These are phyloP conservation scores for Drosophila ironensis DNA, from an alignment of 1,140 invertebrate species.

Conservation along the genomic window DNA sequence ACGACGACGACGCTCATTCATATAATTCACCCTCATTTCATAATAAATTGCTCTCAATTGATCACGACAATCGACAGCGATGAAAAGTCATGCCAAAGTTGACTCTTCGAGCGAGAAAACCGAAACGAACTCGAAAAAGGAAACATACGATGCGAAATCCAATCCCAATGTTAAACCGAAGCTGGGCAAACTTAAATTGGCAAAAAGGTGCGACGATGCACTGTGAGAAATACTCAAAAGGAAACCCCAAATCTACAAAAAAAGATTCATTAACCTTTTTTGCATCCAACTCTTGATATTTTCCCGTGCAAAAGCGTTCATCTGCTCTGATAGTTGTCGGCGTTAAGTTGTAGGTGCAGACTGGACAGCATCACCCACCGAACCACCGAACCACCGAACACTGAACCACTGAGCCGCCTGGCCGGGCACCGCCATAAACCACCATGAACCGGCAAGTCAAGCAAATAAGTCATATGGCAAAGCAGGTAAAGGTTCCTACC, in stretches of 20 bases:
- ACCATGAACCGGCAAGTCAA: slow-evolving; percentile 15
- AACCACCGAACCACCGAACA: slow-evolving; percentile 6
- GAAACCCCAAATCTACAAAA: background rate
- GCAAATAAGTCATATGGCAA: slow-evolving; percentile 74
- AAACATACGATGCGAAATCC: slow-evolving; percentile 49
- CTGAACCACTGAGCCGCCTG: background rate
- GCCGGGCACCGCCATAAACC: background rate
- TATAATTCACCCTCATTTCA: slow-evolving; percentile 83
- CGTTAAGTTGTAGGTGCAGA: slow-evolving; percentile 76
- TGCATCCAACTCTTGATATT: background rate
- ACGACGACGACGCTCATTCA: slow-evolving; percentile 66
- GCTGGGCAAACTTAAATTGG: slow-evolving; percentile 59
- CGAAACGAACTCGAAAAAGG: slow-evolving; percentile 60
- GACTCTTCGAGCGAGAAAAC: slow-evolving; percentile 51
- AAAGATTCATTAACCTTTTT: background rate
- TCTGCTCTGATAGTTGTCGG: slow-evolving; percentile 55
- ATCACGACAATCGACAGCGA: slow-evolving; percentile 82
- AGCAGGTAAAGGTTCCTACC: slow-evolving; percentile 35
- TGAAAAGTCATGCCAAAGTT: slow-evolving; percentile 81
- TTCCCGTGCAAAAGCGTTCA: slow-evolving; percentile 14
- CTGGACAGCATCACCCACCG: slow-evolving; percentile 58
- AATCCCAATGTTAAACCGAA: slow-evolving; percentile 36
- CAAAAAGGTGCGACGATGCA: slow-evolving; percentile 54
- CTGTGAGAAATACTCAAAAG: background rate
- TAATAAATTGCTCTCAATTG: slow-evolving; percentile 83